Evolutionary conservation across 2,113 vertebrate species (phyloP).

Genomic region (Pterocles burchelli): DNA sequence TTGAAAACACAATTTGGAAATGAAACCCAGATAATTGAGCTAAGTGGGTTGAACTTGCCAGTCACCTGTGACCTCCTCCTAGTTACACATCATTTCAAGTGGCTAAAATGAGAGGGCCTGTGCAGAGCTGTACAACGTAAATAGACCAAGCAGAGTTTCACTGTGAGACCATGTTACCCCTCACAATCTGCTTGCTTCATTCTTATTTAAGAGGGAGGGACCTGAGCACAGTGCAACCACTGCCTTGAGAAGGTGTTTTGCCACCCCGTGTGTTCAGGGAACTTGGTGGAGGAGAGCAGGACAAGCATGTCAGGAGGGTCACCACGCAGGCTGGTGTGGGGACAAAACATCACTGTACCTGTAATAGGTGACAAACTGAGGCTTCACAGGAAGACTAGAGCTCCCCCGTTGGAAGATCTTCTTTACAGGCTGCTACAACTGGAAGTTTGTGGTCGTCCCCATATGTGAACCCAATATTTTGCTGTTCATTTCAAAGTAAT

Average conservation of each 20-base stretch:
- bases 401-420: neutral
- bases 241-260: neutral
- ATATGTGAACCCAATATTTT: neutral
- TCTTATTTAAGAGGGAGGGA: neutral
- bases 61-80: constrained; percentile 69
- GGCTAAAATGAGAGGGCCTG: neutral
- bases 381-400: neutral
- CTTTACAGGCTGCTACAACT: neutral
- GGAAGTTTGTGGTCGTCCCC: neutral
- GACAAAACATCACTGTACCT: neutral
- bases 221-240: neutral
- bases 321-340: neutral
- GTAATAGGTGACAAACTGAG: too few species aligned
- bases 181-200: neutral
- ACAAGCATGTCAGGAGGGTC: fast-evolving
- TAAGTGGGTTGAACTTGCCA: constrained; percentile 72
- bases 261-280: neutral
- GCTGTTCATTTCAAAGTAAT: neutral
- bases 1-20: constrained; percentile 71
- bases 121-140: neutral
- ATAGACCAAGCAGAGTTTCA: neutral
- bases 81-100: constrained; percentile 43
- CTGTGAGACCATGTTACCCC: neutral
- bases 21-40: constrained; percentile 74
- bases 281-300: neutral